Evolutionary conservation across 1,140 invertebrate species (phyloP), one percentile per base, ranked within the genome.

Genomic region (Bombus sibiricus): DNA sequence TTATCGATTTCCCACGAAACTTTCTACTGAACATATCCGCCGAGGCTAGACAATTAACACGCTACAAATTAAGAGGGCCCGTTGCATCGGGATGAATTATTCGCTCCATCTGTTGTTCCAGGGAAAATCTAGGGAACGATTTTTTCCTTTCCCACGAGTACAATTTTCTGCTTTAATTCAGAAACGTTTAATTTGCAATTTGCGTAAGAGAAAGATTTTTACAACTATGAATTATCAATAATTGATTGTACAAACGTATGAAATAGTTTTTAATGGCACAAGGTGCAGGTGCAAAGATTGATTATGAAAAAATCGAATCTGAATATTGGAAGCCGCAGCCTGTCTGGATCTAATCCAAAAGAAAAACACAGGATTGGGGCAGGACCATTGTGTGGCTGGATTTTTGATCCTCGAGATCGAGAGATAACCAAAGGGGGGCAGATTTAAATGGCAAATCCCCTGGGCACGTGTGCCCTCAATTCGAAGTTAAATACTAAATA

Each of bases 361-460:
- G 57, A 78, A 91, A 91, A 91, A 91, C 88, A 91, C 57, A 12
- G 57, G 47, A 47, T 81, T 57, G 64, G 64, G 43, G 81, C 72
- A 81, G 72, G 32, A 76, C 85, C 53, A 88, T 91, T 91, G 90
- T 91, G 39, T 43, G 28, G 18, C 18, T 39, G 82, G 79, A 91
- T 89, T 89, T 89, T 88, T 83, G 78, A 89, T 89, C 79, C 85
- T 81, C 64, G 78, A 89, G 89, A 90, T 90, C 72, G 32, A 89
- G 72, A 88, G 88, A 89, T 88, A 89, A 81, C 73, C 22, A 25
- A 71, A 89, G 88, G 86, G 90, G 81, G 85, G 89, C 82, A 62
- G 87, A 91, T 91, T 90, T 89, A 89, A 91, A 91, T 82, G 66
- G 76, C 72, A 89, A 89, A 90, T 81, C 86, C 64, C 71, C 39